Percentiles rank a stretch among this genome's conserved stretches.
Conservation (phyloP, 2,888 invertebrate genomes). For the Vesta saturnalis region DNA sequence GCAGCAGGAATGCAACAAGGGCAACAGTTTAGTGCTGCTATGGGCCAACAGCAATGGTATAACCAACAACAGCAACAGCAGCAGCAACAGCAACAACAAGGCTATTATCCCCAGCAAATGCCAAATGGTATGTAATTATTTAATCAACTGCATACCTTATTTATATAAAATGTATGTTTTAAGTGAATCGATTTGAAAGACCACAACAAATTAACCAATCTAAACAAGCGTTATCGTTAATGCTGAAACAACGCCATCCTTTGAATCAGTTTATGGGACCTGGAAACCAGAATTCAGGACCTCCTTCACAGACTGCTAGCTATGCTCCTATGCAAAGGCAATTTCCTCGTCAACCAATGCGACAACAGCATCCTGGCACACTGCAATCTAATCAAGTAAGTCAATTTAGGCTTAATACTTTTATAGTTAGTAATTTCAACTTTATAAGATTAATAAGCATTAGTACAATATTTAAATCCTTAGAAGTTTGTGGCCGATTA, state of each 20-base stretch:
- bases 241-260: conserved; percentile 83
- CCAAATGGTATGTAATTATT: conserved; percentile 52
- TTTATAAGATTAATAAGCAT: too few relatives aligned
- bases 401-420: background rate
- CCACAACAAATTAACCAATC: conserved; percentile 73
- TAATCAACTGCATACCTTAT: too few relatives aligned
- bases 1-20: conserved; percentile 48
- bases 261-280: conserved; percentile 63
- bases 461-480: too few relatives aligned
- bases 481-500: too few relatives aligned
- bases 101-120: conserved; percentile 65
- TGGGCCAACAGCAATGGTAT: conserved; percentile 69
- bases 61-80: conserved; percentile 63
- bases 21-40: conserved; percentile 59
- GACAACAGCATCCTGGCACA: conserved; percentile 59
- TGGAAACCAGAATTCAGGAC: conserved; percentile 54
- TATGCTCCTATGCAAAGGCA: conserved; percentile 63
- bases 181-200: conserved; percentile 63
- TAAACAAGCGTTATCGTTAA: conserved; percentile 86
- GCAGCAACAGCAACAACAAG: conserved; percentile 61
- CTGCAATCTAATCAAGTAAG: conserved; percentile 61
- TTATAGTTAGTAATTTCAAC: too few relatives aligned
- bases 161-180: background rate
- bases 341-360: conserved; percentile 63
- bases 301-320: conserved; percentile 58